These are phyloP conservation scores for Limnephilus marmoratus DNA, from an alignment of 2,888 invertebrate genomes.

Conservation along the genomic window DNA sequence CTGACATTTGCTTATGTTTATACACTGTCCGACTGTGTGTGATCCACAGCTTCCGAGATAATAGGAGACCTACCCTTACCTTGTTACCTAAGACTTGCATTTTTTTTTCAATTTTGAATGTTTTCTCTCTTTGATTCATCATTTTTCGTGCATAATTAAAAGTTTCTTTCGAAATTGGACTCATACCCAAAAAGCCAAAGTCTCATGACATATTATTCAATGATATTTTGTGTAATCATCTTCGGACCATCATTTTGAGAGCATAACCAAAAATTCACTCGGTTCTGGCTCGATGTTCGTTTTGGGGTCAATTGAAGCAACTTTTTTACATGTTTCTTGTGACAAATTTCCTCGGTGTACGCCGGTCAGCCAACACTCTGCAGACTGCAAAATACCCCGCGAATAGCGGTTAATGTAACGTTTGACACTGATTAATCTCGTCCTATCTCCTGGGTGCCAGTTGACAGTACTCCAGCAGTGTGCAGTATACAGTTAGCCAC, in stretches of 20 bases:
- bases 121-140: neutral
- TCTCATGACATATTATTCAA: neutral
- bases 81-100: neutral
- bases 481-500: constrained; percentile 19
- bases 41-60: neutral
- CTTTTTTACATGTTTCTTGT: neutral
- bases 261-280: neutral
- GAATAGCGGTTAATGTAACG: neutral
- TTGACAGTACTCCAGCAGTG: neutral
- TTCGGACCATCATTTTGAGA: neutral
- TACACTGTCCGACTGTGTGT: neutral
- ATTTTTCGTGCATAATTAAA: too few relatives aligned
- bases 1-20: neutral
- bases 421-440: neutral
- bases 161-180: too few relatives aligned
- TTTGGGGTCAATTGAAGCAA: neutral
- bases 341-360: neutral
- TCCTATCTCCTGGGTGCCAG: neutral
- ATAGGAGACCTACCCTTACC: neutral
- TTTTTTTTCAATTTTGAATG: too few relatives aligned
- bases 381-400: neutral
- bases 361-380: too few relatives aligned
- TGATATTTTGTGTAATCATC: neutral
- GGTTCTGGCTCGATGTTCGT: neutral
- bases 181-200: neutral